A percentile compares a stretch with the other conserved stretches of the same genome.
Conservation (phyloP, 2,113 vertebrate genomes). For the Phoxinus phoxinus region DNA sequence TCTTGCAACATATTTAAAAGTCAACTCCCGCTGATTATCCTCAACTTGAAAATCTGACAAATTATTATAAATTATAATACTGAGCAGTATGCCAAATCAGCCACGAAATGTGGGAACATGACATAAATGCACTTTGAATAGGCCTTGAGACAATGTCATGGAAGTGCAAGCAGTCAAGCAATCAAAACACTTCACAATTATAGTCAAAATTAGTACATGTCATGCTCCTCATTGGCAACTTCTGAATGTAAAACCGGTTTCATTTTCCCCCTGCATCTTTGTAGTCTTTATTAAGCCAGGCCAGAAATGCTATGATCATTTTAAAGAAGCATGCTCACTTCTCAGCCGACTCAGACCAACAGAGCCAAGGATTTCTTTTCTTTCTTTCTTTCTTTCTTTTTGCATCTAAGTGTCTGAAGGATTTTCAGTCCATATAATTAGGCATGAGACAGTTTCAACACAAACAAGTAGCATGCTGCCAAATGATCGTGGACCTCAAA, state of each 20-base stretch:
- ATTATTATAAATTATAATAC: constrained; percentile 29
- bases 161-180: constrained; percentile 5
- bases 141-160: constrained; percentile 19
- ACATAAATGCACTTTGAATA: constrained; percentile 24
- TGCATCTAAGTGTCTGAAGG: not conserved
- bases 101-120: not conserved
- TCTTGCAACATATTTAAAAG: not conserved
- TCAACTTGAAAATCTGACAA: constrained; percentile 35
- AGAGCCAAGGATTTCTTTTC: not conserved
- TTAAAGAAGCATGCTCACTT: constrained; percentile 1
- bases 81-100: not conserved
- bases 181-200: constrained; percentile 40
- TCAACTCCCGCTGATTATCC: not conserved
- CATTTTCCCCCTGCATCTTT: not conserved
- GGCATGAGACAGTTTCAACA: not conserved
- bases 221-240: constrained; percentile 13
- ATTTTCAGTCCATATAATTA: constrained; percentile 16
- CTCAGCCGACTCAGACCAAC: not conserved
- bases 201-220: constrained; percentile 33
- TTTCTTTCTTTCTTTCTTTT: not conserved
- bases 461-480: not conserved
- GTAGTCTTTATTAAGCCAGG: constrained; percentile 6
- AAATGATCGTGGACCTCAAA: not conserved
- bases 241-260: not conserved
- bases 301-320: not conserved